phyloP scores from a whole-genome alignment of 1,140 invertebrate species.

The Mylabris phalerata region DNA sequence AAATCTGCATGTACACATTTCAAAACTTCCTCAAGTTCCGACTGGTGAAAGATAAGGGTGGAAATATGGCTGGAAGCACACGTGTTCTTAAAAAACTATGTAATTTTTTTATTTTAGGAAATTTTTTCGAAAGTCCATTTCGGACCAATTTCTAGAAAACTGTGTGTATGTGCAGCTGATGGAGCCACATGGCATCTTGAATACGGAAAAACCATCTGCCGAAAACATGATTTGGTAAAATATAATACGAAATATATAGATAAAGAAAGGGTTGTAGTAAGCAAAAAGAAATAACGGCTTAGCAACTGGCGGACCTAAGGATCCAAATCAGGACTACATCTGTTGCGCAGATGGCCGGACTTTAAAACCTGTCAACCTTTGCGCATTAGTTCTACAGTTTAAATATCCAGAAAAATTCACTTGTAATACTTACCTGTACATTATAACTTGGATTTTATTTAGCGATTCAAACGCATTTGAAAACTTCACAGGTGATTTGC shows the following conservation, averaged over 20 bases:
- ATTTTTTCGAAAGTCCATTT: conserved; percentile 1
- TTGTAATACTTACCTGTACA: conserved; percentile 23
- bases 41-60: conserved; percentile 3
- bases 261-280: conserved; percentile 32
- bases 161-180: conserved; percentile 29
- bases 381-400: conserved; percentile 16
- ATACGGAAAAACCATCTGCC: conserved; percentile 36
- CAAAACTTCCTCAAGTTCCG: conserved; percentile 13
- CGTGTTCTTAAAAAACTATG: background rate
- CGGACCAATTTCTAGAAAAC: conserved; percentile 12
- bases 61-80: conserved; percentile 4
- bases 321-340: conserved; percentile 39
- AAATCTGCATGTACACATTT: conserved; percentile 9
- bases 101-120: conserved; percentile 1
- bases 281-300: conserved; percentile 34
- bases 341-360: conserved; percentile 37
- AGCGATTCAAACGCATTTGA: too few relatives aligned
- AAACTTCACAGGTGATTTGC: too few relatives aligned
- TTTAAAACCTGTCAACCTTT: conserved; percentile 28
- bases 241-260: conserved; percentile 31
- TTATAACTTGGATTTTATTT: too few relatives aligned
- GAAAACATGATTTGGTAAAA: conserved; percentile 38
- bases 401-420: conserved; percentile 25
- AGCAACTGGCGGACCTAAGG: conserved; percentile 28
- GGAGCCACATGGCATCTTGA: conserved; percentile 35